Evolutionary conservation across 2,113 vertebrate species (phyloP).

Genomic region (Eolophus roseicapilla): DNA sequence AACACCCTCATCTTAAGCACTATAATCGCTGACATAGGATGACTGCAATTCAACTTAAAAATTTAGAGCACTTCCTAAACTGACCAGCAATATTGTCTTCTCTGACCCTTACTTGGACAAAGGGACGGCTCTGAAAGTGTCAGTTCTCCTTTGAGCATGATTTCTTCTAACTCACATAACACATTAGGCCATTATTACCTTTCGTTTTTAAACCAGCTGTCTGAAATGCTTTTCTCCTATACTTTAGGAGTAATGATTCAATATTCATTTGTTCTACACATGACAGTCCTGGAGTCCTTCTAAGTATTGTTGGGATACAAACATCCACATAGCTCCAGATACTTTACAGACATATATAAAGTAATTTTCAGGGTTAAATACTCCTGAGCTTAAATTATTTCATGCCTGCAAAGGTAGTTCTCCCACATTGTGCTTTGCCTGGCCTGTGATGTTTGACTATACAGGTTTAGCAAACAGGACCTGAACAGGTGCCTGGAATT

Average conservation of each 20-base stretch:
- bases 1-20: background rate
- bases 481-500: background rate
- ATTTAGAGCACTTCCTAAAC: background rate
- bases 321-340: background rate
- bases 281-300: background rate
- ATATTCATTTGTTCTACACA: background rate
- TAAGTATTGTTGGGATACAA: background rate
- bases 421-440: background rate
- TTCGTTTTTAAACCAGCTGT: background rate
- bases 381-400: background rate
- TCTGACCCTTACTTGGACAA: background rate
- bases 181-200: background rate
- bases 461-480: background rate
- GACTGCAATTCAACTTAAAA: slow-evolving; percentile 7
- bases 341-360: background rate
- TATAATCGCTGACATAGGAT: slow-evolving; percentile 15
- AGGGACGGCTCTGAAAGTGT: background rate
- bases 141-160: background rate
- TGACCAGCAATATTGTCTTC: background rate
- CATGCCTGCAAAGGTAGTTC: background rate
- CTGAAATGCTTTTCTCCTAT: background rate
- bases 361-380: background rate
- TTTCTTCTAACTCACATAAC: background rate
- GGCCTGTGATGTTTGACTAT: background rate
- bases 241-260: background rate